Percentiles rank a stretch among this genome's conserved stretches.
phyloP scores from a whole-genome alignment of 1,140 invertebrate species.

The Mamestra configurata region DNA sequence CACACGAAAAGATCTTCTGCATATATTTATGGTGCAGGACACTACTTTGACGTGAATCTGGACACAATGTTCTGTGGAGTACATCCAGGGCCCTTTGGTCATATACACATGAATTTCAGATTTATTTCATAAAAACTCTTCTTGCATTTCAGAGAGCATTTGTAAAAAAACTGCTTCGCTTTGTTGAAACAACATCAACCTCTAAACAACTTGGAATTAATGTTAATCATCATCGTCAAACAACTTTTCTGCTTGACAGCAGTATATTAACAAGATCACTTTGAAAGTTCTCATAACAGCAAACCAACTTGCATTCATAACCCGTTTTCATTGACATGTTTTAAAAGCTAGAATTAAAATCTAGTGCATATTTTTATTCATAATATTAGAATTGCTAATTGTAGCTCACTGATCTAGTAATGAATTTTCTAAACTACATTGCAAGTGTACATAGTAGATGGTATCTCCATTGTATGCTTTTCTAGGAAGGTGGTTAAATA shows the following conservation, averaged over 20 bases:
- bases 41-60: no score
- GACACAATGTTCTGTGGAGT: no score
- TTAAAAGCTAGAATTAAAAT: conserved; percentile 15
- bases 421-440: conserved; percentile 8
- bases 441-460: not conserved
- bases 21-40: no score
- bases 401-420: not conserved
- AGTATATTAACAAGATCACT: not conserved
- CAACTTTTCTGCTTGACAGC: not conserved
- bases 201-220: not conserved
- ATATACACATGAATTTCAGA: no score
- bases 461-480: not conserved
- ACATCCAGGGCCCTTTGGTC: no score
- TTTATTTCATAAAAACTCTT: no score
- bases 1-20: no score
- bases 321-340: conserved; percentile 38
- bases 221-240: not conserved
- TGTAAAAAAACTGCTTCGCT: no score
- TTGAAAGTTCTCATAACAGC: conserved; percentile 3
- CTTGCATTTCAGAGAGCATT: no score
- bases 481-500: conserved; percentile 14
- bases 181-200: not conserved
- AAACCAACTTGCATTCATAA: conserved; percentile 31
- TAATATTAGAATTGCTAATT: conserved; percentile 40
- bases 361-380: conserved; percentile 12